phyloP scores from a whole-genome alignment of 2,797 vertebrate genomes.

The Chloroceryle inda region DNA sequence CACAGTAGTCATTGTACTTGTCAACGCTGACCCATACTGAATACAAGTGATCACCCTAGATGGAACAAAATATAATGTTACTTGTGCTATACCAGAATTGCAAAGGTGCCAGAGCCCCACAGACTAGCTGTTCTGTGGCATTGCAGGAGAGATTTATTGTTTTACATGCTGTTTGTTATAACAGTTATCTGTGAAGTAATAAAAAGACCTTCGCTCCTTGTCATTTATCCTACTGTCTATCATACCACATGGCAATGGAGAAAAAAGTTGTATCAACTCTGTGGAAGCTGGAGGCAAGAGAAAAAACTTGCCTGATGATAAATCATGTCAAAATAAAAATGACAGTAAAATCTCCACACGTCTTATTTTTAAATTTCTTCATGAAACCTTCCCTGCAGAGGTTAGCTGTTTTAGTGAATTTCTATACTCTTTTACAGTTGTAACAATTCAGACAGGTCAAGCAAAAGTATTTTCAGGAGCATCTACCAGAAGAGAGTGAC shows the following conservation, averaged over 20 bases:
- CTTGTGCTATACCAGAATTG: neutral
- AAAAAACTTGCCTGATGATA: neutral
- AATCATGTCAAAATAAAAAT: neutral
- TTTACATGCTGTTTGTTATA: neutral
- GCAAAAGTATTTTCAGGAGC: neutral
- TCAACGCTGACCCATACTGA: neutral
- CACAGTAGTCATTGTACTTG: neutral
- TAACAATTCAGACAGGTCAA: neutral
- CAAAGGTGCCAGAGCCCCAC: neutral
- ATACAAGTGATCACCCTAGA: neutral
- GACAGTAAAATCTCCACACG: accelerated
- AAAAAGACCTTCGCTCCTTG: neutral
- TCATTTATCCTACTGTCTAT: neutral
- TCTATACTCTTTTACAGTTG: neutral
- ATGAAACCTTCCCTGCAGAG: neutral
- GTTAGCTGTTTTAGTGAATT: neutral
- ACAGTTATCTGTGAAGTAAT: neutral
- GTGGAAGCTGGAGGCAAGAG: neutral
- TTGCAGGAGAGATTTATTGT: neutral
- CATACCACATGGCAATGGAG: neutral
- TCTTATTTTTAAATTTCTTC: neutral
- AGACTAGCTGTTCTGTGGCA: neutral
- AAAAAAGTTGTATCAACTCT: neutral
- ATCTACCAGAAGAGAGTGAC: neutral
- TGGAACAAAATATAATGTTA: neutral